These are phyloP conservation scores for Limnodromus scolopaceus DNA, from an alignment of 2,797 vertebrate genomes.

Conservation along the genomic window DNA sequence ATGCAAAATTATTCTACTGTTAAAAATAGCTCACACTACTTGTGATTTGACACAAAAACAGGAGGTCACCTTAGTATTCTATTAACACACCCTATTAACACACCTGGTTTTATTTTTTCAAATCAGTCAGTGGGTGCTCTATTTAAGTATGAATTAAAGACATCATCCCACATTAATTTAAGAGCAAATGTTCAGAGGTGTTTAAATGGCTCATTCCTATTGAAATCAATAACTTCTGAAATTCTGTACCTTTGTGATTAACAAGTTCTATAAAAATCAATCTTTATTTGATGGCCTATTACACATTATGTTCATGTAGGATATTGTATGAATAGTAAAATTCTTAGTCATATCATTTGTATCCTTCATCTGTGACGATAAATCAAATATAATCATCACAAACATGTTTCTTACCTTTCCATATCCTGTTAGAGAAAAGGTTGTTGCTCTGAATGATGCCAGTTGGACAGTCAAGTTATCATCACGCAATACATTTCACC, in stretches of 20 bases:
- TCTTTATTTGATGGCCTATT: neutral
- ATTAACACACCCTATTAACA: neutral
- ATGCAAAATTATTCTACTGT: neutral
- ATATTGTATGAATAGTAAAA: neutral
- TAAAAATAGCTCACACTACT: neutral
- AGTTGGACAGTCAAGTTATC: neutral
- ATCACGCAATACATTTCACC: neutral
- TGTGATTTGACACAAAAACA: neutral
- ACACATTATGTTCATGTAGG: accelerated
- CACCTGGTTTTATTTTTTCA: neutral
- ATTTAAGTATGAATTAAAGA: neutral
- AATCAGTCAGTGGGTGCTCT: neutral
- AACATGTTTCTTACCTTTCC: neutral
- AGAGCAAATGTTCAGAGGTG: neutral
- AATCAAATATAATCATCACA: neutral
- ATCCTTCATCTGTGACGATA: neutral
- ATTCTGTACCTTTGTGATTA: neutral
- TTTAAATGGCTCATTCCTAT: neutral
- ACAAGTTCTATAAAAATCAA: neutral
- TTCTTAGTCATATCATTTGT: neutral
- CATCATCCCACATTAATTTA: neutral
- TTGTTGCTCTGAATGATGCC: neutral
- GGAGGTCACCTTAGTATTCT: neutral
- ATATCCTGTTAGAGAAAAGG: neutral
- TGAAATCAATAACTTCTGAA: neutral